Evolutionary conservation across 2,888 invertebrate genomes (phyloP), one percentile per base, ranked within the genome.

Genomic region (Pharmacophagus antenor): DNA sequence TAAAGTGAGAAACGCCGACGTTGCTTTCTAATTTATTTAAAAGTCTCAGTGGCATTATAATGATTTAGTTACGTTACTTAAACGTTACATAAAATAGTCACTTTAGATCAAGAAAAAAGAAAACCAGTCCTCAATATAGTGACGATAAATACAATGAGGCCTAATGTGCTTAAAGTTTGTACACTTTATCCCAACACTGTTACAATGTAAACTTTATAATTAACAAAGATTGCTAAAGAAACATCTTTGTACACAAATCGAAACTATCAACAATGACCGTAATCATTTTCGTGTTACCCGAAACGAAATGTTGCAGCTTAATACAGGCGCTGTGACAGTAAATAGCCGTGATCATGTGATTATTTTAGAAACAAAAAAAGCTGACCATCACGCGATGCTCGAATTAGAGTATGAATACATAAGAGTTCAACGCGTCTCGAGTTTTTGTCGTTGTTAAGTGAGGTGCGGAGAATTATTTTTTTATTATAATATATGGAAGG

Each of bases 351-450:
- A 70, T 70, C 49, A 51, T 57, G 44, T 57, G 21, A 48, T 57
- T 57, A 57, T 51, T 51, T 57, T 25, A 27, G 20, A 31, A 27
- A 0, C 31, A 31, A 12, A 57, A 15, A 51, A 50, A 57, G 50
- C 10, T 56, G 42, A 21, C 27, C 50, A 31, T 66, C 82, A 81
- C 79, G 81, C 82, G 70, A 82, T 73, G 62, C 63, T 62, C 65
- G 71, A 69, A 80, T 82, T 80, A 80, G 73, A 69, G 68, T 70
- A n/a, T n/a, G n/a, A 72, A 70, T 65, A 69, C 62, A 78, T 79
- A 80, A 80, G 77, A 75, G 67, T 70, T 62, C 60, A 60, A 57
- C 62, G 46, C 56, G 47, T 61, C 56, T 56, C 61, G 37, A 54
- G n/a, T 12, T 18, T 27, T 50, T 54, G 47, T 57, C 51, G n/a